Percentiles rank a stretch among this genome's conserved stretches.
Conservation (phyloP, 2,797 vertebrate genomes). For the Chelon labrosus region DNA sequence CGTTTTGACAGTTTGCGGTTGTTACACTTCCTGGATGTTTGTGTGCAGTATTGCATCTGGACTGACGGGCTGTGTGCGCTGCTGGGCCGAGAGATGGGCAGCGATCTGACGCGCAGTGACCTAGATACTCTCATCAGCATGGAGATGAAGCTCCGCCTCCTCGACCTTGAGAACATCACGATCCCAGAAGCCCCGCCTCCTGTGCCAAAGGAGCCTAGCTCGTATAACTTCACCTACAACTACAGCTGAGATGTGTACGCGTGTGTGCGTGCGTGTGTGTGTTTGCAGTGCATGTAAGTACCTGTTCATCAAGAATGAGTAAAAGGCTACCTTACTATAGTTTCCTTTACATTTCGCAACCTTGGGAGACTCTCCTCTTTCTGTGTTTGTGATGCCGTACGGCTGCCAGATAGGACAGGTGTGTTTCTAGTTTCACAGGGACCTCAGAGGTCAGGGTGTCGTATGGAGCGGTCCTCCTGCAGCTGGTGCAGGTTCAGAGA, state of each 20-base stretch:
- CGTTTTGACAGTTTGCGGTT: not conserved
- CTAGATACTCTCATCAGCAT: conserved; percentile 98
- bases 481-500: conserved; percentile 23
- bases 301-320: conserved; percentile 42
- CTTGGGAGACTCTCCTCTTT: conserved; percentile 12
- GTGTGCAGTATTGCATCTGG: conserved; percentile 96
- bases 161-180: conserved; percentile 98
- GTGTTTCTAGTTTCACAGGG: conserved; percentile 25
- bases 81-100: conserved; percentile 97
- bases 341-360: conserved; percentile 14
- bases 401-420: conserved; percentile 21
- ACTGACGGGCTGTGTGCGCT: conserved; percentile 96
- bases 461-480: conserved; percentile 12
- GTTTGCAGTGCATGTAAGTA: conserved; percentile 52
- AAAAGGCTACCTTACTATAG: conserved; percentile 14
- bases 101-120: conserved; percentile 97
- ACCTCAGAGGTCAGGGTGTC: conserved; percentile 37
- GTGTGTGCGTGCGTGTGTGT: conserved; percentile 28
- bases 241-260: conserved; percentile 89
- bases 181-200: conserved; percentile 97
- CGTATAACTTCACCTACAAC: conserved; percentile 98
- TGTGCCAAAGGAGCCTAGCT: conserved; percentile 98
- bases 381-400: conserved; percentile 30
- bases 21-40: conserved; percentile 19
- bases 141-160: conserved; percentile 99